Base-by-base conservation (phyloP, 2,797 vertebrate genomes). In the Cuniculus paca region DNA sequence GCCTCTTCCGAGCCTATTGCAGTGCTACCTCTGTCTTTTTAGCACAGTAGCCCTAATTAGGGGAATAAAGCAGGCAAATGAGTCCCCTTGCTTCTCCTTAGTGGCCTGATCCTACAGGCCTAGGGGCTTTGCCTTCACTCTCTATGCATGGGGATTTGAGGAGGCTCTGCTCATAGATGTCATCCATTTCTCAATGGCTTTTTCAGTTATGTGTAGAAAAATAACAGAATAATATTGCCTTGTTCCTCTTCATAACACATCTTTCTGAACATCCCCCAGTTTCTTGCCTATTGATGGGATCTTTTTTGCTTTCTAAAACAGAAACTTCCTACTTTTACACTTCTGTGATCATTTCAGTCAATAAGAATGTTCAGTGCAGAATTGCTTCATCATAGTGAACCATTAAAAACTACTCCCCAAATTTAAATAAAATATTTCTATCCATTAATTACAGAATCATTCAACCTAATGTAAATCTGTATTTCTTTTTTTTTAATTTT, bases 91-190 rank as follows among this genome's bases (percentile, higher is more conserved):
- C 42, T 82, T 36, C 14, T 31, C 5, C 9, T 48, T 61, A 6
- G 1, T 9, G 5, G 6, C 58, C 58, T 50, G 16, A 1, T 56
- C n/a, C 16, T 39, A 20, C 2, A 54, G 65, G 2, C 20, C 19
- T 22, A 17, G 34, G 48, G 61, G 10, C 36, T n/a, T 45, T 56
- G 8, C 20, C 13, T 90, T 84, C 22, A 26, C 14, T 50, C 11
- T 36, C 26, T 0, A 13, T 16, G 1, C 2, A 0, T 36, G 42
- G 13, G 48, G 12, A n/a, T 13, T 22, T 28, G 20, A 2, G 11
- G 20, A 79, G 16, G 14, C 61, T 17, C 31, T 85, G 7, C n/a
- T 72, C 36, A 70, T 5, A 11, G 22, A 28, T 70, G 20, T 26
- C 7, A 19, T 28, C 24, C 10, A 28, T n/a, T 82, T 65, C 56